Base-by-base conservation (phyloP, 2,888 invertebrate genomes). In the Phaonia tiefii region DNA sequence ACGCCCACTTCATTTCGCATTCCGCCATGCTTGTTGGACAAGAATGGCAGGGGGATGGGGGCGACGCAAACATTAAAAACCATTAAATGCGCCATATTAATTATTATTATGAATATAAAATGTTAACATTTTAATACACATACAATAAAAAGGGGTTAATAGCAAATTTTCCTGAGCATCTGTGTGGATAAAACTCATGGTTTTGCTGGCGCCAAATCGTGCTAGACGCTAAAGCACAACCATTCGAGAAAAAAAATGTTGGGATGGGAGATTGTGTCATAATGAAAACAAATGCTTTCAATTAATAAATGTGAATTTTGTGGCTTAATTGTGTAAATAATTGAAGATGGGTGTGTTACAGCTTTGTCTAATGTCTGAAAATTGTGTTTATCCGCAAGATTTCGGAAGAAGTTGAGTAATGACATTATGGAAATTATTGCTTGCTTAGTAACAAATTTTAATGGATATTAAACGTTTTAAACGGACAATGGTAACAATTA, bases 241-340 rank as follows among this genome's bases (percentile, higher is more conserved):
- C 31, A n/a, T 31, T 31, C 31, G 31, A 31, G 31, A 22, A 63
- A 76, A 25, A 49, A 31, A 15, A 17, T 46, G 54, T 37, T 15
- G 44, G 72, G 46, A 26, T 39, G 25, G 20, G 22, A 60, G 60
- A 17, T 17, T 58, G 44, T 22, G 10, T 73, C 89, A 87, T 90
- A 90, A 90, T 90, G 90, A 88, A 90, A 90, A 90, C 88, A 89
- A 90, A 90, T 89, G 89, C 86, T 89, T 89, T 90, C 89, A 90
- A 90, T 90, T 90, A 90, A 90, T 90, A 90, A 90, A 89, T 89
- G 89, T 89, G 87, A 88, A 89, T 90, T 90, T 90, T 89, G 90
- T 84, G 90, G 90, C 70, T 80, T 80, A 87, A 80, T 79, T 79
- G 63, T 42, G 17, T 11, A 42, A 42, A 49, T 22, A 31, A 72